phyloP scores from a whole-genome alignment of 2,113 vertebrate species.

The Plectropomus leopardus region DNA sequence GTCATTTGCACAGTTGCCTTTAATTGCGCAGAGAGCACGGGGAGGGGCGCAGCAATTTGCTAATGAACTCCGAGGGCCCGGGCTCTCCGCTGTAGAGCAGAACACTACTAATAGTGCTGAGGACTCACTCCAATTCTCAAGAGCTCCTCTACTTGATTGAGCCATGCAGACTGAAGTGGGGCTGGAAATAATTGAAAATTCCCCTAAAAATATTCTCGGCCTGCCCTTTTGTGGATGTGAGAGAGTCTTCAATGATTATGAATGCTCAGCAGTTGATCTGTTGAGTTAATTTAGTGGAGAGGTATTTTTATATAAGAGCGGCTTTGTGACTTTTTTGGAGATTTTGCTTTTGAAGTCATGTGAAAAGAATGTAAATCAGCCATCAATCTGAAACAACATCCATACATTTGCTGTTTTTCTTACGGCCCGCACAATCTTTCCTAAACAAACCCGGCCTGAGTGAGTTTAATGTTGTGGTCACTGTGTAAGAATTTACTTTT shows the following conservation, averaged over 20 bases:
- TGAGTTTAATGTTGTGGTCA: slow-evolving; percentile 66
- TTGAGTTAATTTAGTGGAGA: slow-evolving; percentile 36
- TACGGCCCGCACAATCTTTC: slow-evolving; percentile 36
- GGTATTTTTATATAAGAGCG: slow-evolving; percentile 18
- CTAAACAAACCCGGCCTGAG: slow-evolving; percentile 59
- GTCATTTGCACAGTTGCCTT: slow-evolving; percentile 80
- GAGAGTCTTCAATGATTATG: slow-evolving; percentile 44
- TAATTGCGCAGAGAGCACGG: slow-evolving; percentile 76
- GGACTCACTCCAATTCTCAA: slow-evolving; percentile 76
- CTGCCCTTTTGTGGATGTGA: slow-evolving; percentile 49
- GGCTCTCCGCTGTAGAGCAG: slow-evolving; percentile 65
- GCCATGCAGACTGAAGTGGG: slow-evolving; percentile 74
- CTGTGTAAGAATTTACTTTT: slow-evolving; percentile 65
- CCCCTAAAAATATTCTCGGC: slow-evolving; percentile 52
- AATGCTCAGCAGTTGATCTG: slow-evolving; percentile 51
- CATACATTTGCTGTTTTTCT: slow-evolving; percentile 47
- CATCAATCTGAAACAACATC: slow-evolving; percentile 39
- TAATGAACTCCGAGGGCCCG: slow-evolving; percentile 80
- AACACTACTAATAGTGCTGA: slow-evolving; percentile 72
- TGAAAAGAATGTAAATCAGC: slow-evolving; percentile 30
- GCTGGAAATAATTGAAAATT: slow-evolving; percentile 81
- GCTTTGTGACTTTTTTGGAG: slow-evolving; percentile 5
- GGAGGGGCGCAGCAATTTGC: slow-evolving; percentile 77
- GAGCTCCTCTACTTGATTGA: slow-evolving; percentile 77
- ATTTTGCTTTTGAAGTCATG: slow-evolving; percentile 27